Percentiles rank a stretch among this genome's conserved stretches.
phyloP scores from a whole-genome alignment of 2,113 vertebrate species.

The Lucifuga dentata region DNA sequence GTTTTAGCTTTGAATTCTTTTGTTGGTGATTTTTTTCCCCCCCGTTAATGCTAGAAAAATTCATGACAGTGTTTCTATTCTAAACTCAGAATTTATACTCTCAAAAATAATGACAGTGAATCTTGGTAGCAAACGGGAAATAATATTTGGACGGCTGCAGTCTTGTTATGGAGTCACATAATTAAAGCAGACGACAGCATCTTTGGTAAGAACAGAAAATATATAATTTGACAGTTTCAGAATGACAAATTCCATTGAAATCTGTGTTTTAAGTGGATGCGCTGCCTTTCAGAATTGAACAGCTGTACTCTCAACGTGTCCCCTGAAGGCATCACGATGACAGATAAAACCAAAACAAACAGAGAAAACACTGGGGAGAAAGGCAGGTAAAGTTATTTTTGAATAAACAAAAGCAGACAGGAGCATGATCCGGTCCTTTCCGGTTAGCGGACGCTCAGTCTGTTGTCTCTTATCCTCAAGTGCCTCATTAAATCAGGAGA shows the following conservation, averaged over 20 bases:
- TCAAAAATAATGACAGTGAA: too few relatives aligned
- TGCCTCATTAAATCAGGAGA: slow-evolving; percentile 48
- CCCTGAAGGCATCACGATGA: slow-evolving; percentile 2
- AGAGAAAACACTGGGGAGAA: background rate
- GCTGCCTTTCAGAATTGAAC: background rate
- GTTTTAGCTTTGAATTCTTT: too few relatives aligned
- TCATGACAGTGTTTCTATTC: too few relatives aligned
- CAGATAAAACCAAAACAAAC: slow-evolving; percentile 29
- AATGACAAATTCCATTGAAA: slow-evolving; percentile 25
- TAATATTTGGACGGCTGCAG: too few relatives aligned
- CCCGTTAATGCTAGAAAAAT: too few relatives aligned
- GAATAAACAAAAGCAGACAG: slow-evolving; percentile 48
- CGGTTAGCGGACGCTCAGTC: slow-evolving; percentile 30
- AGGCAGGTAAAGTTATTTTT: slow-evolving; percentile 38
- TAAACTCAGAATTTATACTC: too few relatives aligned
- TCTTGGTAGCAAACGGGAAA: too few relatives aligned
- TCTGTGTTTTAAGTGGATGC: slow-evolving; percentile 3
- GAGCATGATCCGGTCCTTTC: slow-evolving; percentile 33
- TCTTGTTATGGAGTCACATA: too few relatives aligned
- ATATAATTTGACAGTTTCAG: background rate
- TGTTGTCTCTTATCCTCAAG: slow-evolving; percentile 51
- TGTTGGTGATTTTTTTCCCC: too few relatives aligned
- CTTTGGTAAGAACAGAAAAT: background rate
- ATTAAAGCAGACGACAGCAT: background rate
- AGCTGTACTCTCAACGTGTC: background rate